A percentile compares a stretch with the other conserved stretches of the same genome.
These are phyloP conservation scores for Drosophila nannoptera DNA, from an alignment of 1,140 invertebrate genomes.

Conservation along the genomic window DNA sequence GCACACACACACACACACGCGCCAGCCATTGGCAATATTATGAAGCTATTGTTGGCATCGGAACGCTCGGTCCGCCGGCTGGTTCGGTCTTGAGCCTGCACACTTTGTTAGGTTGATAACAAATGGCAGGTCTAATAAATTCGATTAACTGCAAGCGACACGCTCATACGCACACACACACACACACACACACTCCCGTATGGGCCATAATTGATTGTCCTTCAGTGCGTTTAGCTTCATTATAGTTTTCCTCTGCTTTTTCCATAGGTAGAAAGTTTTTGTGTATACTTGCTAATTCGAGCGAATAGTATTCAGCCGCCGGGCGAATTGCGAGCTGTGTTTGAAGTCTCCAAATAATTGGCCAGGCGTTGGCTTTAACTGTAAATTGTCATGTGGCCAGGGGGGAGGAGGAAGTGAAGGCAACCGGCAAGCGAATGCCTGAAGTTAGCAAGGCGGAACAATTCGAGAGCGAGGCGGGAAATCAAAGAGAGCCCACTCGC, in stretches of 20 bases:
- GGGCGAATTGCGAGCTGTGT: not conserved
- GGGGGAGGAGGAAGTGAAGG: slow-evolving; percentile 40
- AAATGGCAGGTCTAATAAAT: slow-evolving; percentile 67
- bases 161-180: slow-evolving; percentile 21
- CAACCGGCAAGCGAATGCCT: slow-evolving; percentile 43
- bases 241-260: slow-evolving; percentile 41
- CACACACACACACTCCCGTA: slow-evolving; percentile 17
- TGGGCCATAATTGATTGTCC: slow-evolving; percentile 63
- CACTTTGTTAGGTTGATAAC: slow-evolving; percentile 46
- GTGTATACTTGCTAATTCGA: too few relatives aligned
- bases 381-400: slow-evolving; percentile 57
- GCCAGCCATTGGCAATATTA: slow-evolving; percentile 12
- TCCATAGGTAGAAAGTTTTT: too few relatives aligned
- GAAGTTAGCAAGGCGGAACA: slow-evolving; percentile 19
- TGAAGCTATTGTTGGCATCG: slow-evolving; percentile 32
- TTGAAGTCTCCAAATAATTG: not conserved
- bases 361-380: slow-evolving; percentile 27
- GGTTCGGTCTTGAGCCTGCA: slow-evolving; percentile 12
- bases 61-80: not conserved
- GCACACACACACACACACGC: slow-evolving; percentile 10
- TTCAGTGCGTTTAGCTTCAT: slow-evolving; percentile 61
- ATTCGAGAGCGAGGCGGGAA: slow-evolving; percentile 13
- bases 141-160: slow-evolving; percentile 66
- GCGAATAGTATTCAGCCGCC: too few relatives aligned
- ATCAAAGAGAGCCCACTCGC: slow-evolving; percentile 31